Evolutionary conservation across 2,113 vertebrate genomes (phyloP), one percentile per base, ranked within the genome.

Genomic region (Trogon surrucura): DNA sequence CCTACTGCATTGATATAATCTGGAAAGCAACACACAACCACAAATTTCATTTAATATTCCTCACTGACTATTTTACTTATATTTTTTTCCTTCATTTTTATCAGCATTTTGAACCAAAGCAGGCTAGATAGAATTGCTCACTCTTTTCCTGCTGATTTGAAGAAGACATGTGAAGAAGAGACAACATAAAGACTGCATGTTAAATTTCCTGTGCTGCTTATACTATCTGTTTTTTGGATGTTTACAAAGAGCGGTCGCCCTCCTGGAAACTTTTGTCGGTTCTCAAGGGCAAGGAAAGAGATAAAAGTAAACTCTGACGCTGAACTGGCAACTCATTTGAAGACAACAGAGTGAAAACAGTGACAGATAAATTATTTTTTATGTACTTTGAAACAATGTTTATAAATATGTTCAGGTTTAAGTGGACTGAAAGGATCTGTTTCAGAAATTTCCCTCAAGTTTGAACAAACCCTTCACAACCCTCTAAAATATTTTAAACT

Each of bases 11-110:
- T 80, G 26, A n/a, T 85, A 92, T 93, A 79, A 89, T 93, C 93
- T 93, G 56, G 80, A 90, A 97, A 78, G 53, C 77, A 90, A 88
- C 47, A 91, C 36, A 85, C 51, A 88, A 80, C 60, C 82, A 91
- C 56, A 95, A 83, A 93, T 81, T 94, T 95, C 21, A 41, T 92
- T 93, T 93, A 83, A 62, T 81, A 45, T 88, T 94, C 91, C 74
- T 96, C 10, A 36, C n/a, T 58, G 65, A 72, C 57, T 75, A 69
- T 83, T 96, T 92, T 91, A 72, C 41, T 93, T 75, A 91, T 32
- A 27, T 88, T 92, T 93, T 89, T 81, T 91, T 29, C 41, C 41
- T 95, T 56, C 44, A 62, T 62, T 94, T 94, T 96, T 93, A 78
- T 89, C 92, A 92, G 12, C n/a, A 88, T 88, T 93, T 93, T 69